Evolutionary conservation across 2,113 vertebrate genomes (phyloP).

Genomic region (Myiozetetes cayanensis): DNA sequence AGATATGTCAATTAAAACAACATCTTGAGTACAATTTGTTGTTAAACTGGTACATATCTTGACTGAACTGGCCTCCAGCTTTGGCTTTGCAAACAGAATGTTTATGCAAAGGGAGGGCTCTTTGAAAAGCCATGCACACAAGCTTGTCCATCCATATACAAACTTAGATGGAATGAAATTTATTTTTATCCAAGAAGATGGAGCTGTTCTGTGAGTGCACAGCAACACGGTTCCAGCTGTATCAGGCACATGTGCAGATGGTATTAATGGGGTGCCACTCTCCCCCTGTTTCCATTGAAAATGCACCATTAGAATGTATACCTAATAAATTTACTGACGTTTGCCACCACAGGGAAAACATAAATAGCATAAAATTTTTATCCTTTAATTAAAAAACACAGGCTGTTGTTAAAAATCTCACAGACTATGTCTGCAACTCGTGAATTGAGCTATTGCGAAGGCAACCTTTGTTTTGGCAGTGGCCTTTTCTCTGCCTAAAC

Average conservation of each 20-base stretch:
- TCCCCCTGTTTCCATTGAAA: not conserved
- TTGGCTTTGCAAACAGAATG: not conserved
- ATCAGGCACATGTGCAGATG: not conserved
- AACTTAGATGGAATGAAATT: not conserved
- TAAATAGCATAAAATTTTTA: not conserved
- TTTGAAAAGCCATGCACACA: not conserved
- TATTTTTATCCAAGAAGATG: not conserved
- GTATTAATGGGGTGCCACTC: not conserved
- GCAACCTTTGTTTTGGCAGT: not conserved
- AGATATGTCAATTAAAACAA: not conserved
- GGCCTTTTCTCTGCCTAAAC: not conserved
- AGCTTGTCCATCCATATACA: not conserved
- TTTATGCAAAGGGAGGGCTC: not conserved
- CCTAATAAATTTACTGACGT: not conserved
- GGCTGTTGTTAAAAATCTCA: not conserved
- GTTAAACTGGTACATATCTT: not conserved
- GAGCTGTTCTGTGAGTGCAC: not conserved
- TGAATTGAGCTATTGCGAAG: not conserved
- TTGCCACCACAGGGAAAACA: not conserved
- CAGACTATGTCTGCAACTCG: not conserved
- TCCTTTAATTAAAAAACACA: accelerated
- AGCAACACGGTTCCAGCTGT: not conserved
- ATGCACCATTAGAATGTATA: not conserved
- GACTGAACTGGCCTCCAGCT: not conserved
- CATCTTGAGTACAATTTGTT: not conserved